These are phyloP conservation scores for Egretta garzetta DNA, from an alignment of 2,113 vertebrate genomes.

Conservation along the genomic window DNA sequence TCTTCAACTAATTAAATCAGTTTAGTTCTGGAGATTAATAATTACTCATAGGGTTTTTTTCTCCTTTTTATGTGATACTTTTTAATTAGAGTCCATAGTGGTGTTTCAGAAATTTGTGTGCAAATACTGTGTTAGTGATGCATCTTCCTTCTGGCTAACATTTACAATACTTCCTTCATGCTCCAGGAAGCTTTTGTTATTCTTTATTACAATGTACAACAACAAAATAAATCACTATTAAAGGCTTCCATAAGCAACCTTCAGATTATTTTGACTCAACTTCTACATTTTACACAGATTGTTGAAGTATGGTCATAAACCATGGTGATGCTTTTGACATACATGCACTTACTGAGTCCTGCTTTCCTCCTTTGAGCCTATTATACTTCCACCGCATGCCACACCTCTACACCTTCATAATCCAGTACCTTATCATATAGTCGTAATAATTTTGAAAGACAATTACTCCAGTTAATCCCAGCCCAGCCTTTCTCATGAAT, in stretches of 20 bases:
- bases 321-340: neutral
- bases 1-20: constrained; percentile 45
- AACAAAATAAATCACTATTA: neutral
- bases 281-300: neutral
- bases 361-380: neutral
- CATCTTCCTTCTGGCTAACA: neutral
- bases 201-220: neutral
- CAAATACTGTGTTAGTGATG: neutral
- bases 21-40: neutral
- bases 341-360: neutral
- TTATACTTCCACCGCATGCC: neutral
- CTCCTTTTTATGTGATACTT: neutral
- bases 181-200: neutral
- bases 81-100: neutral
- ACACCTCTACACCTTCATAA: neutral
- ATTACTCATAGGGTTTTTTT: neutral
- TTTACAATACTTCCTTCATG: neutral
- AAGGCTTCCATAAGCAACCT: neutral
- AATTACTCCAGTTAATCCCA: neutral
- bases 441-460: neutral
- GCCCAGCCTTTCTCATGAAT: neutral
- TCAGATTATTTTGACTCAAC: neutral
- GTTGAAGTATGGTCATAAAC: neutral
- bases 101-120: neutral
- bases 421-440: neutral